Evolutionary conservation across 2,888 invertebrate species (phyloP).

Genomic region (Platycheirus albimanus): DNA sequence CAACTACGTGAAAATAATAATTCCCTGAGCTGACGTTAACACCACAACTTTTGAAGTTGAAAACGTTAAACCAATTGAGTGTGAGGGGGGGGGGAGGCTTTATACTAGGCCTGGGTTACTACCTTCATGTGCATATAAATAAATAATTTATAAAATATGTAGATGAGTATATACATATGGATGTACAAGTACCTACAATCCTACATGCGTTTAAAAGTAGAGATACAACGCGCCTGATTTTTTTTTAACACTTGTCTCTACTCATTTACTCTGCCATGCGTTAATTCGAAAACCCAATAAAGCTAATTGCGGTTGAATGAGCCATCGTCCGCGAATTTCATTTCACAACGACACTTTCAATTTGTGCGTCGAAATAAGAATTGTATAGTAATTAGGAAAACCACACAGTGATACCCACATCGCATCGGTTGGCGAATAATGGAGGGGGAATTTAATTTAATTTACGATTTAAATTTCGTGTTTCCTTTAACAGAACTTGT

Average conservation of each 20-base stretch:
- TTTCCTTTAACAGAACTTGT: background rate
- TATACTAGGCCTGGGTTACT: no score
- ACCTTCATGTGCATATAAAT: background rate
- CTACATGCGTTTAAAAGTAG: background rate
- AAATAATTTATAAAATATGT: background rate
- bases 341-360: conserved; percentile 53
- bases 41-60: background rate
- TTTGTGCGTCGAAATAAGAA: conserved; percentile 48
- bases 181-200: background rate
- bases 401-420: conserved; percentile 13
- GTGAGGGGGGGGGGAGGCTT: background rate
- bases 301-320: conserved; percentile 68
- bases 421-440: background rate
- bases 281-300: conserved; percentile 64
- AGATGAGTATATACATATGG: background rate
- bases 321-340: conserved; percentile 54
- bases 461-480: background rate
- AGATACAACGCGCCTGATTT: conserved; percentile 12
- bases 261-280: conserved; percentile 29
- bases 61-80: background rate
- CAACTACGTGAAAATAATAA: conserved; percentile 14
- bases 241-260: conserved; percentile 16
- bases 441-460: background rate
- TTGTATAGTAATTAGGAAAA: conserved; percentile 41
- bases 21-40: conserved; percentile 1